A percentile compares a stretch with the other conserved stretches of the same genome.
Conservation (phyloP, 2,888 invertebrate genomes). For the Glyphotaelius pellucidus region DNA sequence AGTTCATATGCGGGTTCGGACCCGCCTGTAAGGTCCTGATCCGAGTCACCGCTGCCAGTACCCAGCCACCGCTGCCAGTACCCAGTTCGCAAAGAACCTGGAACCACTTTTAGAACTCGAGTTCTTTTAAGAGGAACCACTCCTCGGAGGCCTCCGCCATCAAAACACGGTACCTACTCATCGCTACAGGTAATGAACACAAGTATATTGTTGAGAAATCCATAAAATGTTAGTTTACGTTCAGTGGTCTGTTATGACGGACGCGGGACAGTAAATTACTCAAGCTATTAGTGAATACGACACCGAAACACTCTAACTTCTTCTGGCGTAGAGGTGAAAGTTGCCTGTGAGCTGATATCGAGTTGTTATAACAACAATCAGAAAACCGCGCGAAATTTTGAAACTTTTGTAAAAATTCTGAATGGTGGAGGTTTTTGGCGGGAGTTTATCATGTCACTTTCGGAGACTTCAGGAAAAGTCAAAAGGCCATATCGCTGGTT, state of each 20-base stretch:
- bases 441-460: background rate
- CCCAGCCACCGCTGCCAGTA: no score
- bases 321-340: background rate
- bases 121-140: no score
- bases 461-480: conserved; percentile 30
- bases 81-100: no score
- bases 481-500: conserved; percentile 25
- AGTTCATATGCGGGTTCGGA: no score
- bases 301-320: background rate
- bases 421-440: background rate
- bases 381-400: background rate
- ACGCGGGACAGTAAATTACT: background rate
- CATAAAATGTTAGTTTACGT: background rate
- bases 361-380: background rate
- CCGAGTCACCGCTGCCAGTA: no score
- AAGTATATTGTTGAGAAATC: conserved; percentile 9
- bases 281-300: background rate
- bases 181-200: background rate
- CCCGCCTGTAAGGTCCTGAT: no score
- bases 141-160: no score
- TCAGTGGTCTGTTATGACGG: background rate
- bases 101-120: no score
- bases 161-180: no score
- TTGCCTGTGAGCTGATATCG: background rate
- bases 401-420: background rate